Evolutionary conservation across 2,797 vertebrate genomes (phyloP).

Genomic region (Siniperca obscura): DNA sequence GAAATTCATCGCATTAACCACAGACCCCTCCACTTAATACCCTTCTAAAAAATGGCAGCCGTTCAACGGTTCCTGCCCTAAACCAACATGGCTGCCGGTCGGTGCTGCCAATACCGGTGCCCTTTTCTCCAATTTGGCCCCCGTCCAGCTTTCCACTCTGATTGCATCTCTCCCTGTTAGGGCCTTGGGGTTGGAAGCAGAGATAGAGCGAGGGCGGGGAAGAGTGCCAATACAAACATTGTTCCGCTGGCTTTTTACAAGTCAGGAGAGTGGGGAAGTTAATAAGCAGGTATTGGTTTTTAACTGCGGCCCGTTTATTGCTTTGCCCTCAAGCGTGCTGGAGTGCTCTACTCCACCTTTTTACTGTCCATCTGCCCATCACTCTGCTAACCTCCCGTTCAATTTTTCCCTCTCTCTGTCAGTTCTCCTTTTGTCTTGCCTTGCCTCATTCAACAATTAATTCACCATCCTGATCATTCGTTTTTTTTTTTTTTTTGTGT

Average conservation of each 20-base stretch:
- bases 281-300: slow-evolving; percentile 85
- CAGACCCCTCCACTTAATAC: slow-evolving; percentile 29
- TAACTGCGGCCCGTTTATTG: slow-evolving; percentile 80
- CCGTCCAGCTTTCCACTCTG: slow-evolving; percentile 67
- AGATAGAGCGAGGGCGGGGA: slow-evolving; percentile 54
- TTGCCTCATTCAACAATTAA: slow-evolving; percentile 62
- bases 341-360: slow-evolving; percentile 69
- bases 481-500: not conserved
- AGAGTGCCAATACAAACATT: slow-evolving; percentile 79
- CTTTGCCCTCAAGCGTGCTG: slow-evolving; percentile 74
- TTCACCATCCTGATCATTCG: slow-evolving; percentile 39
- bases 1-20: slow-evolving; percentile 35
- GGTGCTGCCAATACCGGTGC: slow-evolving; percentile 47
- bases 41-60: slow-evolving; percentile 51
- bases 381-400: slow-evolving; percentile 59
- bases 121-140: slow-evolving; percentile 68
- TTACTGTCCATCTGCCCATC: slow-evolving; percentile 72
- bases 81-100: slow-evolving; percentile 70
- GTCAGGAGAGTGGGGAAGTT: slow-evolving; percentile 76
- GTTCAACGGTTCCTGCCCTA: slow-evolving; percentile 51
- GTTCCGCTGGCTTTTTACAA: slow-evolving; percentile 79
- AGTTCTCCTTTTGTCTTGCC: slow-evolving; percentile 60
- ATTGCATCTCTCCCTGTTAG: slow-evolving; percentile 66
- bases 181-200: slow-evolving; percentile 61
- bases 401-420: slow-evolving; percentile 25